These are phyloP conservation scores for Grammomys surdaster DNA, from an alignment of 2,113 vertebrate genomes.

Conservation along the genomic window DNA sequence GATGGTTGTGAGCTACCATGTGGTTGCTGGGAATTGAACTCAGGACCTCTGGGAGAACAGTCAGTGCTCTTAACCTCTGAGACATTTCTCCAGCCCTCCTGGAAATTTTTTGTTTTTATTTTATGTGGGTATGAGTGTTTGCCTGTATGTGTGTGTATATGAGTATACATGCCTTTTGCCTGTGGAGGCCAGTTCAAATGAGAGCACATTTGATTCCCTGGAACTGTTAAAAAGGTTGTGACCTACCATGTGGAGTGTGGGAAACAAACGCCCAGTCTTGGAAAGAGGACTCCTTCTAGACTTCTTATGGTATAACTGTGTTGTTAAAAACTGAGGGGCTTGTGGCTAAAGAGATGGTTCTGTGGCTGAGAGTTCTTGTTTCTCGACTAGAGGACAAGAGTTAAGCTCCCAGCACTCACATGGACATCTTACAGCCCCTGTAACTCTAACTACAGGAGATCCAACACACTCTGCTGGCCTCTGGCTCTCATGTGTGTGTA, in stretches of 20 bases:
- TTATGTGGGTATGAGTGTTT: not conserved
- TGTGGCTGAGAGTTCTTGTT: not conserved
- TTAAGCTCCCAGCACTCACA: not conserved
- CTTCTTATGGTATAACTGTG: not conserved
- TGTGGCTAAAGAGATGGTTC: not conserved
- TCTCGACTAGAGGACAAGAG: not conserved
- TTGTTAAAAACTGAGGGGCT: not conserved
- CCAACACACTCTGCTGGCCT: not conserved
- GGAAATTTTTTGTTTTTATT: not conserved
- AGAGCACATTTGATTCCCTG: not conserved
- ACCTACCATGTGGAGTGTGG: not conserved
- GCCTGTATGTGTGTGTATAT: not conserved
- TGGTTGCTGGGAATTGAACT: too few relatives aligned
- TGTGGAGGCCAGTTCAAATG: not conserved
- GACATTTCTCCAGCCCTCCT: too few relatives aligned
- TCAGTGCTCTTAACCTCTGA: too few relatives aligned
- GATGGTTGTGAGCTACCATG: too few relatives aligned
- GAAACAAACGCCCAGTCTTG: not conserved
- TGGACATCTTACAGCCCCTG: not conserved
- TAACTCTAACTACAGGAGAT: not conserved
- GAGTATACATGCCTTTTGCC: not conserved
- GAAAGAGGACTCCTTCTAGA: not conserved
- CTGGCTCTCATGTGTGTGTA: too few relatives aligned
- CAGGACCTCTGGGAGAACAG: too few relatives aligned
- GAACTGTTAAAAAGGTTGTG: not conserved